Percentiles rank a stretch among this genome's conserved stretches.
Evolutionary conservation across 2,888 invertebrate genomes (phyloP).

Genomic region (Scotopteryx bipunctaria): DNA sequence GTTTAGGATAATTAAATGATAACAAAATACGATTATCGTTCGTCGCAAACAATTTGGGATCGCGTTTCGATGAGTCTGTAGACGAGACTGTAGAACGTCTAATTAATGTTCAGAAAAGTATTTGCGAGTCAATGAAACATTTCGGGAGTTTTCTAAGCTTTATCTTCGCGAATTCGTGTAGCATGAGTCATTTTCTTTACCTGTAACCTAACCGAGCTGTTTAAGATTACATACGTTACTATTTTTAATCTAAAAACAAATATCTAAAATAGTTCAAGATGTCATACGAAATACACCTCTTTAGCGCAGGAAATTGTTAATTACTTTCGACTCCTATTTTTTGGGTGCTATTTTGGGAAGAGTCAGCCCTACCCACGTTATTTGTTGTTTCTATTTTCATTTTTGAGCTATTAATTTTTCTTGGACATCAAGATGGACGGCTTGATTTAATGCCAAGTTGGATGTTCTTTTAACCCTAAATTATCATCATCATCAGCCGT

Average conservation of each 20-base stretch:
- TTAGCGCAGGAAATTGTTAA: conserved; percentile 41
- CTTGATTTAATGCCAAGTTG: conserved; percentile 4
- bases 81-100: conserved; percentile 44
- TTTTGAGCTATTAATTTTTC: conserved; percentile 30
- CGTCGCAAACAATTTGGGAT: neutral
- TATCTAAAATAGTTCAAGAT: conserved; percentile 34
- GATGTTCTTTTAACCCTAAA: neutral
- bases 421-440: conserved; percentile 5
- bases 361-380: conserved; percentile 36
- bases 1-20: too few species aligned
- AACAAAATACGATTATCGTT: too few species aligned
- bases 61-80: conserved; percentile 22
- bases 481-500: neutral
- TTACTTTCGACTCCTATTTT: conserved; percentile 33
- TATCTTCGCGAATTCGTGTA: conserved; percentile 3
- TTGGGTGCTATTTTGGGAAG: conserved; percentile 21
- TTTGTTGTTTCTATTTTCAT: conserved; percentile 38
- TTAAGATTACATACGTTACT: too few species aligned
- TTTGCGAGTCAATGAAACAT: conserved; percentile 25
- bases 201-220: too few species aligned
- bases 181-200: conserved; percentile 11
- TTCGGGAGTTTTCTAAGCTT: conserved; percentile 8
- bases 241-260: neutral
- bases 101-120: conserved; percentile 19
- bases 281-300: conserved; percentile 22